Evolutionary conservation across 2,888 invertebrate species (phyloP).

Genomic region (Pristionchus entomophagus): DNA sequence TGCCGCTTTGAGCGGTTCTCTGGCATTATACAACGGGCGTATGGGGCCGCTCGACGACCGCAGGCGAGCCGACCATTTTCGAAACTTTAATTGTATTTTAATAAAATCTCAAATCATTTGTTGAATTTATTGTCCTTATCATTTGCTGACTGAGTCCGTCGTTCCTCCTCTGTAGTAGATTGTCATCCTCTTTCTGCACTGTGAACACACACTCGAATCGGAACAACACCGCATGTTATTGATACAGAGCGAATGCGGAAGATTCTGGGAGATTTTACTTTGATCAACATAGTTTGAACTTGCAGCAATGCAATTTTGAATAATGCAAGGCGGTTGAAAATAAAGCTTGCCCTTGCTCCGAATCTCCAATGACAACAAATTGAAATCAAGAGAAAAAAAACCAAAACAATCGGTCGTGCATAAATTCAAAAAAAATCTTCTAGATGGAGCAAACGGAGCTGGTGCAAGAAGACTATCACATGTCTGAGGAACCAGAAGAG

Average conservation of each 20-base stretch:
- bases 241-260: too few species aligned
- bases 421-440: too few species aligned
- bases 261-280: too few species aligned
- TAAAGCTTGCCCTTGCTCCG: too few species aligned
- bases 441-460: not conserved
- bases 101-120: not conserved
- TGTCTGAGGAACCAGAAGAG: slow-evolving; percentile 4
- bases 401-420: too few species aligned
- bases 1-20: not conserved
- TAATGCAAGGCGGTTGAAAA: too few species aligned
- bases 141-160: not conserved
- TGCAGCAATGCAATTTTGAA: too few species aligned
- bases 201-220: not conserved
- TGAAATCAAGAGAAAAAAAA: too few species aligned
- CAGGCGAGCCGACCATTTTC: not conserved
- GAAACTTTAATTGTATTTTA: not conserved
- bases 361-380: too few species aligned
- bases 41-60: not conserved
- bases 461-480: not conserved
- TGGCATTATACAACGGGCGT: not conserved
- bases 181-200: not conserved
- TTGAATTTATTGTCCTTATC: not conserved
- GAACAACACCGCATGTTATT: too few species aligned
- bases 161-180: not conserved
- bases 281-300: too few species aligned